Evolutionary conservation across 2,888 invertebrate species (phyloP), one percentile per base, ranked within the genome.

Genomic region (Parnassius mnemosyne): DNA sequence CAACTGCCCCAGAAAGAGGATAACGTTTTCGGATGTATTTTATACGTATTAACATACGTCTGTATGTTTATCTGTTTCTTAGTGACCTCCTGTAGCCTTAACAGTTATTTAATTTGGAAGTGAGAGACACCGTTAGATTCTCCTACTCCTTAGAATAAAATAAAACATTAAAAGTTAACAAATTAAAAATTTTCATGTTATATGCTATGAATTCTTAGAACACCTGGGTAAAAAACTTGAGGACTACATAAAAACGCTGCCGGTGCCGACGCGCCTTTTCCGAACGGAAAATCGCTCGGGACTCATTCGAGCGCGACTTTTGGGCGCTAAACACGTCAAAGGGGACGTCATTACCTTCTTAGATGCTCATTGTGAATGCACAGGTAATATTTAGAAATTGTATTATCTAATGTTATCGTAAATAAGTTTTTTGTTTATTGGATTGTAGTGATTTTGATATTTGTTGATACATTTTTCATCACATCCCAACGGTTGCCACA

Each of bases 341-440:
- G 99, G 98, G 64, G 95, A 97, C 85, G 96, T 97, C 59, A 95
- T 98, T 72, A 99, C 98, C 12, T 99, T 99, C 92, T 92, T 99
- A 63, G 99, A 99, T 84, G 98, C 99, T 2, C 99, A 99, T 84
- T 99, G 99, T 85, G 99, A 99, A 85, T 99, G 99, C 79, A 93
- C 94, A 71, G 92, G 92, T 92, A 77, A 16, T 16, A n/a, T 53
- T 41, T 2, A 10, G 11, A 54, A 16, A 50, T 16, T 50, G 1
- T 16, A 13, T 20, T 16, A 16, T 10, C 11, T 10, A 20, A 50
- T 16, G 1, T 20, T 16, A 34, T 34, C 34, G 20, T 50, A 13
- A 20, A 16, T 16, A 50, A 11, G 2, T 16, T 16, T 9, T 50
- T 50, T 20, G 34, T 34, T 34, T 34, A 50, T 16, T 10, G 1